A percentile compares a stretch with the other conserved stretches of the same genome.
Evolutionary conservation across 1,140 invertebrate genomes (phyloP).

Genomic region (Sycobia sp.): DNA sequence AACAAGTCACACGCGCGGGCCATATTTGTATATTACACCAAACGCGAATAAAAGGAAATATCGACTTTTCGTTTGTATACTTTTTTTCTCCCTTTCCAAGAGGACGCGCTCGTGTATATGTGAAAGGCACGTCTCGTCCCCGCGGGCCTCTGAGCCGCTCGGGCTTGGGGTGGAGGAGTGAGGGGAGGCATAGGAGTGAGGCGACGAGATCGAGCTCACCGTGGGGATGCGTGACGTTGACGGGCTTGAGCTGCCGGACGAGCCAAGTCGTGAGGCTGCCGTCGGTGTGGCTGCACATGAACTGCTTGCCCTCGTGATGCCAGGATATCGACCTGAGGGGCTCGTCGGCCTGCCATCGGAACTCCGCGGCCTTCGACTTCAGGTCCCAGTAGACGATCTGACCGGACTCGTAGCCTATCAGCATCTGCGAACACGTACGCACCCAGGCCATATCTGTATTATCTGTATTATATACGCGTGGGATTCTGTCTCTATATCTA

Average conservation of each 20-base stretch:
- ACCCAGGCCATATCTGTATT: too few relatives aligned
- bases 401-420: constrained; percentile 96
- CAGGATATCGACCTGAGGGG: constrained; percentile 86
- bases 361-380: constrained; percentile 78
- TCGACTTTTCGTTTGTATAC: too few relatives aligned
- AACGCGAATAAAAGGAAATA: too few relatives aligned
- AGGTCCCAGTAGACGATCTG: constrained; percentile 96
- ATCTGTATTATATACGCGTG: too few relatives aligned
- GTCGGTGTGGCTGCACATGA: constrained; percentile 95
- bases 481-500: too few relatives aligned
- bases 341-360: constrained; percentile 79
- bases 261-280: constrained; percentile 94
- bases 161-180: background rate
- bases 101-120: too few relatives aligned
- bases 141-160: too few relatives aligned
- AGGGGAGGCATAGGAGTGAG: background rate
- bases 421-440: constrained; percentile 71
- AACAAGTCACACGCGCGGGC: too few relatives aligned
- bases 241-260: constrained; percentile 76
- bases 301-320: constrained; percentile 98
- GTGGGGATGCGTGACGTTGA: constrained; percentile 86
- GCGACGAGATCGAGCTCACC: constrained; percentile 76
- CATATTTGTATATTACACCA: too few relatives aligned
- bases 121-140: too few relatives aligned
- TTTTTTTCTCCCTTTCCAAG: too few relatives aligned